A percentile compares a stretch with the other conserved stretches of the same genome.
Evolutionary conservation across 2,113 vertebrate species (phyloP).

Genomic region (Pseudois nayaur): DNA sequence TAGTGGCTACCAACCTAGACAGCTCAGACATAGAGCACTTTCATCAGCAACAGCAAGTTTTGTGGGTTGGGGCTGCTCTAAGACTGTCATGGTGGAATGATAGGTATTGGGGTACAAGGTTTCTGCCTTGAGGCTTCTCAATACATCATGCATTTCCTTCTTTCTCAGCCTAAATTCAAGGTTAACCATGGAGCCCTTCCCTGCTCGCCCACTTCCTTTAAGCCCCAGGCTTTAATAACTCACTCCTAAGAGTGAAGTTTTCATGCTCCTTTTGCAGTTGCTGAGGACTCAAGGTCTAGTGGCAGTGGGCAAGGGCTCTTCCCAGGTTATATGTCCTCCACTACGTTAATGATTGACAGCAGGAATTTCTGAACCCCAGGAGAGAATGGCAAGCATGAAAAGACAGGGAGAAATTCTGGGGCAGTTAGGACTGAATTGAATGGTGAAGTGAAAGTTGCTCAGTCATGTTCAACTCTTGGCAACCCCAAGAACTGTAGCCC

Average conservation of each 20-base stretch:
- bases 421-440: background rate
- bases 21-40: background rate
- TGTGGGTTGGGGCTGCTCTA: background rate
- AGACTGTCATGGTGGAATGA: background rate
- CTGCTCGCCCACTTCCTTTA: background rate
- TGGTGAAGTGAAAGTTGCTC: background rate
- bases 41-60: background rate
- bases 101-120: background rate
- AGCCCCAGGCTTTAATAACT: background rate
- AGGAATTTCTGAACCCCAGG: background rate
- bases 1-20: background rate
- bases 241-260: background rate
- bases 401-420: background rate
- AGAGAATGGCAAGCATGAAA: background rate
- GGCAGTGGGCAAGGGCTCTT: background rate
- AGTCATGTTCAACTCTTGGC: background rate
- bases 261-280: background rate
- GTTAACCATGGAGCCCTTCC: background rate
- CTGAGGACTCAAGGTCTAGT: background rate
- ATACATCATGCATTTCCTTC: background rate
- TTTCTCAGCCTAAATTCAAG: background rate
- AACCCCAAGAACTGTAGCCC: background rate
- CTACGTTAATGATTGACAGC: background rate
- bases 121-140: background rate
- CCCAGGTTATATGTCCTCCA: background rate